Conservation (phyloP, 1,140 invertebrate species). For the Belonocnema kinseyi region DNA sequence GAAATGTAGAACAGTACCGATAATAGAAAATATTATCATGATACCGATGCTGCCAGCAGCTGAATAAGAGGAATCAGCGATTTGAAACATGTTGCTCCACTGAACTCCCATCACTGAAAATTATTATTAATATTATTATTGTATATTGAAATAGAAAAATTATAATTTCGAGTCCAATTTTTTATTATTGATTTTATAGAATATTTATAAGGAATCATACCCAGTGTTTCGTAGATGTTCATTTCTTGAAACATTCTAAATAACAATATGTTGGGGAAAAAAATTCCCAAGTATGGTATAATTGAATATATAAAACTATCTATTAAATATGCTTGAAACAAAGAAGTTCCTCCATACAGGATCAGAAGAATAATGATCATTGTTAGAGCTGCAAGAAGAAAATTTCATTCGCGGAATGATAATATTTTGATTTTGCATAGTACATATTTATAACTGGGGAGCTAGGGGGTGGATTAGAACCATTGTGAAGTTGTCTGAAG, state of each 20-base stretch:
- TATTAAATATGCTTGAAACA: conserved; percentile 25
- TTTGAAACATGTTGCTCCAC: conserved; percentile 76
- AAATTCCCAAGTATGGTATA: conserved; percentile 55
- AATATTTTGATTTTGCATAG: not conserved
- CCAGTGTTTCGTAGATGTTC: conserved; percentile 58
- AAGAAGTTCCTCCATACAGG: conserved; percentile 12
- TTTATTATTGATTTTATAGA: not conserved
- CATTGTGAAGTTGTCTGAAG: too few species aligned
- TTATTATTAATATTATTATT: conserved; percentile 2
- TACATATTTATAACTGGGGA: too few species aligned
- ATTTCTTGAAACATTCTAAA: conserved; percentile 58
- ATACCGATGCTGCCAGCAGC: conserved; percentile 71
- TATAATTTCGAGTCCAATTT: not conserved
- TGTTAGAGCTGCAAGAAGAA: conserved; percentile 3
- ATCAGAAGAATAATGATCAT: conserved; percentile 8
- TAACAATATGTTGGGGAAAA: conserved; percentile 59
- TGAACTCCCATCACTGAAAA: conserved; percentile 76
- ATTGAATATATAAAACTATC: conserved; percentile 38
- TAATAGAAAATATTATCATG: conserved; percentile 72
- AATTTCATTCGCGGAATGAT: not conserved
- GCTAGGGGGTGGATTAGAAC: too few species aligned
- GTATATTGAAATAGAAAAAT: too few species aligned
- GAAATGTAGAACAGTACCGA: conserved; percentile 72
- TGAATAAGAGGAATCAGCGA: conserved; percentile 75
- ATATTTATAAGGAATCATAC: conserved; percentile 44